Evolutionary conservation across 2,888 invertebrate genomes (phyloP), one percentile per base, ranked within the genome.

Genomic region (Acanthosoma haemorrhoidale): DNA sequence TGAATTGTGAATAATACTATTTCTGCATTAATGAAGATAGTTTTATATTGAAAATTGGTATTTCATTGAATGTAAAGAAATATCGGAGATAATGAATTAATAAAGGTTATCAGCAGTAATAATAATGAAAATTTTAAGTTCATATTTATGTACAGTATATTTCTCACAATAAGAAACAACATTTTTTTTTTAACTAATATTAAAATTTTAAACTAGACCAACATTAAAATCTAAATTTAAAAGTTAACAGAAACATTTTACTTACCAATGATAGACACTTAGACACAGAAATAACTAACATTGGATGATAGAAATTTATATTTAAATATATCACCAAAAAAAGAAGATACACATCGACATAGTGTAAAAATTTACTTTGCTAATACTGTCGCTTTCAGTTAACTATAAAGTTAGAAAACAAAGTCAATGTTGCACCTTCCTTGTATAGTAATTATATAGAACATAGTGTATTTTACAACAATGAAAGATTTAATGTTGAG

Each of bases 91-190:
- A n/a, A n/a, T n/a, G n/a, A n/a, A n/a, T n/a, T n/a, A n/a, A 39
- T 16, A 11, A 2, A 25, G 25, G n/a, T 4, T 25, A 29, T 25
- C 8, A 25, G 6, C 9, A 51, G 8, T 21, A 51, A 43, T 29
- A 3, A 51, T n/a, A 1, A 18, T 21, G n/a, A 6, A 21, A 29
- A 9, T 51, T 25, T 25, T 6, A 51, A 51, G 21, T 51, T 51
- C 51, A 51, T 3, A 3, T 51, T 51, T 51, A 51, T 51, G 51
- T 51, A 51, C 51, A 51, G 51, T 51, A 51, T 51, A 51, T 51
- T 51, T 51, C 51, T 51, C 51, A 25, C 25, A 51, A 51, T 51
- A 51, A 51, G 51, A 51, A 51, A 25, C 51, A 51, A 51, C 51
- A 51, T 51, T 51, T n/a, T 25, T n/a, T n/a, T 29, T 51, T 13